Percentiles rank a stretch among this genome's conserved stretches.
Evolutionary conservation across 1,140 invertebrate species (phyloP).

Genomic region (Limonius californicus): DNA sequence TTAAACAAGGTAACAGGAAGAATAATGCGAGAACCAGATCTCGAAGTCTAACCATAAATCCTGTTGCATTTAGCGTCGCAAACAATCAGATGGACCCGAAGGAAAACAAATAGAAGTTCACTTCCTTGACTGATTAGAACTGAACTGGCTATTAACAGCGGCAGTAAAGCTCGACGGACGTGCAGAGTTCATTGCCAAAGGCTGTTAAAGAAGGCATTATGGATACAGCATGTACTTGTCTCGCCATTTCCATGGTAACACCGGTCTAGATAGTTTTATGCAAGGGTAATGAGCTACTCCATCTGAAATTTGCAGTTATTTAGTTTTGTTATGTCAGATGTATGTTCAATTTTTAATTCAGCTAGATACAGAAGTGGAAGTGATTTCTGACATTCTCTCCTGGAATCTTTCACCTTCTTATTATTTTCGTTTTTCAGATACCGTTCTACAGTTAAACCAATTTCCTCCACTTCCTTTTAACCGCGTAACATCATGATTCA

Average conservation of each 20-base stretch:
- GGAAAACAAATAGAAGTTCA: slow-evolving; percentile 20
- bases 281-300: slow-evolving; percentile 17
- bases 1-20: too few relatives aligned
- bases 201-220: slow-evolving; percentile 1
- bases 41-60: background rate
- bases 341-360: too few relatives aligned
- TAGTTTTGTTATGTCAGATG: too few relatives aligned
- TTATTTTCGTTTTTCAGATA: too few relatives aligned
- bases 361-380: too few relatives aligned
- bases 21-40: too few relatives aligned
- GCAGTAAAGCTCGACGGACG: slow-evolving; percentile 10
- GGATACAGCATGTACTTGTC: slow-evolving; percentile 4
- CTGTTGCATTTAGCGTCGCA: background rate
- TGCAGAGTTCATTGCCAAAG: slow-evolving; percentile 16
- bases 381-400: too few relatives aligned
- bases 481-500: too few relatives aligned
- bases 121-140: slow-evolving; percentile 4
- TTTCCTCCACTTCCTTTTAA: too few relatives aligned
- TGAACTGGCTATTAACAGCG: slow-evolving; percentile 8
- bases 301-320: too few relatives aligned
- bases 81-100: slow-evolving; percentile 6
- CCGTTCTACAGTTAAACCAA: too few relatives aligned
- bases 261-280: slow-evolving; percentile 17
- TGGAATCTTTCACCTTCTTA: too few relatives aligned
- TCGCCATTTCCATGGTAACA: slow-evolving; percentile 16